Base-by-base conservation (phyloP, 30 jellyfish, hydroid and myxozoan species). In the Cassiopea andromeda region DNA sequence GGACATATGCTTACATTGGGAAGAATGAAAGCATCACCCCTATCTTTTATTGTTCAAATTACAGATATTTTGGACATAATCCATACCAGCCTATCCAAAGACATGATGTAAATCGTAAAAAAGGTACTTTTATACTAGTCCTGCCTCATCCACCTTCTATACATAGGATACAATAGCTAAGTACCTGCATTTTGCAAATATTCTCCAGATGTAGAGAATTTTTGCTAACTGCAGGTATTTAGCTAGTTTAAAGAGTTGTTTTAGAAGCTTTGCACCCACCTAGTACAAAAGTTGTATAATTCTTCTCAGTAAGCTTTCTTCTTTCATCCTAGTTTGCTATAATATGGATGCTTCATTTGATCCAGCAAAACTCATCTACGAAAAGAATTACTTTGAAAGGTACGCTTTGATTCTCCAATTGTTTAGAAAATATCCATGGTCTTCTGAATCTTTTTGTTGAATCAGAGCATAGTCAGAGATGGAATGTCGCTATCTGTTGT, bases 381-480 rank as follows among this genome's bases (percentile, higher is more conserved):
- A 59, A 17, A 58, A 91, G 12, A 57, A 77, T 46, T 91, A 73
- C 77, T 91, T 91, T 79, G 91, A 78, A 79, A 91, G 94, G 97
- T 69, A 78, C 44, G 69, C 14, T 47, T n/a, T 15, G 2, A 64
- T 9, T 7, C 2, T 14, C 14, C 68, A 6, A 14, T 58, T 64
- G 15, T 64, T 64, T 9, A 64, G 5, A 5, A 16, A 4, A 64
- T 64, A 2, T 13, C 73, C 8, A 54, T 54, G 64, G 12, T 3
- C 10, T 54, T 54, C 16, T 14, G 44, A 13, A 18, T 48, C 1
- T 50, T 87, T 0, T 12, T 45, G 50, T 50, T 1, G 75, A 47
- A 46, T 5, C 75, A 19, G 48, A 15, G 8, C 19, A 54, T 54
- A 54, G 10, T 54, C 64, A 27, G 38, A 27, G 38, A 27, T 27